These are phyloP conservation scores for Trichacis sp. DNA, from an alignment of 2,888 invertebrate genomes.

Conservation along the genomic window DNA sequence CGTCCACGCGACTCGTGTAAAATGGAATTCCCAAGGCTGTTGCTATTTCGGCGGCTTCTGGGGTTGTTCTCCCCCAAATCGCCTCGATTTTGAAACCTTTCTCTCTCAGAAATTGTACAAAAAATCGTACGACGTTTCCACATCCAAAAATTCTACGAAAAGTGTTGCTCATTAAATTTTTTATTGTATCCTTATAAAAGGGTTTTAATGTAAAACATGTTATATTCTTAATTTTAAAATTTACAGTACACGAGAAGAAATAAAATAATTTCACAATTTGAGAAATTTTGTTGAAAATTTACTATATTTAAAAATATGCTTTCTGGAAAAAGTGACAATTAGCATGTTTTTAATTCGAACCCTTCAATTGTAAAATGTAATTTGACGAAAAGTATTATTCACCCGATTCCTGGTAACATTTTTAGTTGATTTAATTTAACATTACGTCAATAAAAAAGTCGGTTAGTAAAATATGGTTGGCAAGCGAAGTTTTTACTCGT, in stretches of 20 bases:
- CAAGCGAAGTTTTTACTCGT: too few relatives aligned
- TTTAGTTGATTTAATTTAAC: neutral
- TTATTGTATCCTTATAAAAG: neutral
- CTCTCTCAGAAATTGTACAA: constrained; percentile 89
- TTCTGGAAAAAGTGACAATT: too few relatives aligned
- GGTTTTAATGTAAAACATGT: neutral
- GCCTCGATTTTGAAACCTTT: constrained; percentile 96
- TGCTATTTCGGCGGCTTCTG: constrained; percentile 83
- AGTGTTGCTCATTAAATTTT: neutral
- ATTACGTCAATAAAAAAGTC: neutral
- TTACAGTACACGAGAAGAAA: too few relatives aligned
- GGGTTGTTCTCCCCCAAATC: constrained; percentile 89
- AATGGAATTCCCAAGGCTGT: constrained; percentile 87
- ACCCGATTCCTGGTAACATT: too few relatives aligned
- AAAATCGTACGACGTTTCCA: constrained; percentile 85
- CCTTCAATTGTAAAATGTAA: too few relatives aligned
- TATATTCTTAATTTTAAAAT: too few relatives aligned
- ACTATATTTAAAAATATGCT: too few relatives aligned
- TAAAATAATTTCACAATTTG: too few relatives aligned
- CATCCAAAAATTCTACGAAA: constrained; percentile 87
- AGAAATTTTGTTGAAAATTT: too few relatives aligned
- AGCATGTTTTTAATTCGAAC: too few relatives aligned
- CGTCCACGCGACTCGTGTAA: constrained; percentile 91
- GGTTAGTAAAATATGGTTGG: neutral
- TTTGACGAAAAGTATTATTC: too few relatives aligned